Percentiles rank a stretch among this genome's conserved stretches.
These are phyloP conservation scores for Brachionus plicatilis DNA, from an alignment of 1,140 invertebrate genomes.

Conservation along the genomic window DNA sequence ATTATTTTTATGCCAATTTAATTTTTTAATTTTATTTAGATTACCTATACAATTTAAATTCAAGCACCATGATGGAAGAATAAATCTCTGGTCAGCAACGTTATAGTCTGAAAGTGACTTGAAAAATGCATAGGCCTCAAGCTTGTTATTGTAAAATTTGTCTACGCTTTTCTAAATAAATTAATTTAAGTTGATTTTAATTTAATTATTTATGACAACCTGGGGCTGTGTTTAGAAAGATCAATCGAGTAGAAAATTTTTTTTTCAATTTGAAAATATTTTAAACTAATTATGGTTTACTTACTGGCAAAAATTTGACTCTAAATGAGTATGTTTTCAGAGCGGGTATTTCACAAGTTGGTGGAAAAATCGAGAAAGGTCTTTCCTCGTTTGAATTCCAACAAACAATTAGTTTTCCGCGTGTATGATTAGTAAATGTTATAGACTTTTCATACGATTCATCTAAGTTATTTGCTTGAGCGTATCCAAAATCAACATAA, in stretches of 20 bases:
- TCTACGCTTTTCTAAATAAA: constrained; percentile 50
- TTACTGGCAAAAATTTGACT: constrained; percentile 53
- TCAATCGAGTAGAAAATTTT: neutral
- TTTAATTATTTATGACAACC: neutral
- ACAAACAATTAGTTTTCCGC: constrained; percentile 51
- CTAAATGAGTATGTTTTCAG: constrained; percentile 51
- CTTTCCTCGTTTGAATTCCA: constrained; percentile 49
- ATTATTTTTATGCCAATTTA: neutral
- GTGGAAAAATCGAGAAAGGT: constrained; percentile 49
- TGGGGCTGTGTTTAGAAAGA: neutral
- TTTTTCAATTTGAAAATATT: neutral
- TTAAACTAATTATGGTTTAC: constrained; percentile 37
- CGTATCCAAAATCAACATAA: constrained; percentile 52
- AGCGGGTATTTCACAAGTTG: constrained; percentile 50
- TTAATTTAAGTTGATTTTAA: constrained; percentile 34
- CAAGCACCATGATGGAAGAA: constrained; percentile 53
- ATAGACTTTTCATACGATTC: constrained; percentile 47
- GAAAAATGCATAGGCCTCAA: constrained; percentile 54
- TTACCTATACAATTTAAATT: constrained; percentile 50
- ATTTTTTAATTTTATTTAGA: neutral
- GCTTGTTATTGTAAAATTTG: constrained; percentile 51
- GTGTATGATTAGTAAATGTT: constrained; percentile 53
- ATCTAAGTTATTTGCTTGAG: constrained; percentile 46
- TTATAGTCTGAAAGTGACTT: constrained; percentile 53
- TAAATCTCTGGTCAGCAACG: constrained; percentile 50